Conservation (phyloP, 1,140 invertebrate genomes). For the Ladona fulva region DNA sequence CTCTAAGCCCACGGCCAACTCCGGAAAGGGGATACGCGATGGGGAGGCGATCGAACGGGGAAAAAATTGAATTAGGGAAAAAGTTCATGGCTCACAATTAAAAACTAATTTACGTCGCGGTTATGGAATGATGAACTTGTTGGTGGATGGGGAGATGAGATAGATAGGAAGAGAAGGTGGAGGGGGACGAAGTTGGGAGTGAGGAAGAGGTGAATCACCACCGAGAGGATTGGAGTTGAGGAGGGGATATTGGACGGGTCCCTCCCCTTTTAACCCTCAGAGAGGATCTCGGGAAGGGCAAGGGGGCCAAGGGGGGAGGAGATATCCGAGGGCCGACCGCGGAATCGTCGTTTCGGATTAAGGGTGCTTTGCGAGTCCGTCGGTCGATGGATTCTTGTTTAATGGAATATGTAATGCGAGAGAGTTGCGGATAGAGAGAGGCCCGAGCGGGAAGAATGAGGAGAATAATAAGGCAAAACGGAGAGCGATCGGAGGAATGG, state of each 20-base stretch:
- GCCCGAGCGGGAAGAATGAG: not conserved
- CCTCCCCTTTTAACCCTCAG: not conserved
- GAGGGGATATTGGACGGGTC: not conserved
- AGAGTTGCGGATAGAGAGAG: not conserved
- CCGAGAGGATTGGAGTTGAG: not conserved
- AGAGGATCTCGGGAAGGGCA: conserved; percentile 8
- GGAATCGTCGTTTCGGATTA: conserved; percentile 30
- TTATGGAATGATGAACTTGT: not conserved
- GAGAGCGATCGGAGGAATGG: not conserved
- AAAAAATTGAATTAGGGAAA: not conserved
- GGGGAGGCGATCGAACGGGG: not conserved
- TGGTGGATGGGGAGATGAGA: not conserved
- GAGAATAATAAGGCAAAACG: not conserved
- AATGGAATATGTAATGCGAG: conserved; percentile 43
- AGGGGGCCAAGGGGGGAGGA: not conserved
- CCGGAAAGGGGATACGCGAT: not conserved
- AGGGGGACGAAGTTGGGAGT: not conserved
- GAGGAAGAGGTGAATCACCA: not conserved
- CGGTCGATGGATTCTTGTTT: conserved; percentile 46
- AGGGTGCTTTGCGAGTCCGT: conserved; percentile 34
- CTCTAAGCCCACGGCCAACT: too few relatives aligned
- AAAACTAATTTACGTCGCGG: not conserved
- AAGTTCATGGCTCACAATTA: not conserved
- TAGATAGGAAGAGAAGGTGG: not conserved
- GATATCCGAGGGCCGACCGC: not conserved